Conservation (phyloP, 2,888 invertebrate species). For the Aplocera efformata region DNA sequence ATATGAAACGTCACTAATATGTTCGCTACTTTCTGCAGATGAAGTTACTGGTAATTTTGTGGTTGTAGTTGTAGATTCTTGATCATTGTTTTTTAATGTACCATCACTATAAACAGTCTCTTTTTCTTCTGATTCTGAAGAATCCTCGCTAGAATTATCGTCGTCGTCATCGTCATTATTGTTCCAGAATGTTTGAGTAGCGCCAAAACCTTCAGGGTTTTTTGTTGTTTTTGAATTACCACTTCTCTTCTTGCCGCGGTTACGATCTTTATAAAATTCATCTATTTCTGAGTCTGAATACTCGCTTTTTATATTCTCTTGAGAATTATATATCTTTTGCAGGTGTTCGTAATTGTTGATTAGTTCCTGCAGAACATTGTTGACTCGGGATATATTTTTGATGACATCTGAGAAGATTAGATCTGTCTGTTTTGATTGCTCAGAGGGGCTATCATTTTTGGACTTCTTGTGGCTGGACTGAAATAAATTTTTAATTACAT, state of each 20-base stretch:
- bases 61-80: background rate
- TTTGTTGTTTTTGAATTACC: background rate
- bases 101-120: background rate
- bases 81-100: background rate
- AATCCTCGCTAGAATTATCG: slow-evolving; percentile 13
- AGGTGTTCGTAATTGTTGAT: slow-evolving; percentile 52
- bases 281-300: slow-evolving; percentile 32
- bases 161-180: slow-evolving; percentile 24
- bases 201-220: slow-evolving; percentile 18
- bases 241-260: slow-evolving; percentile 2
- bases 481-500: background rate
- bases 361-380: slow-evolving; percentile 49
- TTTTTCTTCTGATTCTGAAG: slow-evolving; percentile 6
- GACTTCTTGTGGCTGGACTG: background rate
- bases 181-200: slow-evolving; percentile 36
- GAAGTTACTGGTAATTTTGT: background rate
- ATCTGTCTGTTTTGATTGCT: slow-evolving; percentile 25
- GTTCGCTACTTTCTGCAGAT: background rate
- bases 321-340: slow-evolving; percentile 42
- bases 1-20: background rate
- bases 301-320: slow-evolving; percentile 33
- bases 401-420: slow-evolving; percentile 44
- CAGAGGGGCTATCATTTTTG: slow-evolving; percentile 5
- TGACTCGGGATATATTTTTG: slow-evolving; percentile 56
- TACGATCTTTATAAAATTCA: slow-evolving; percentile 22